A percentile compares a stretch with the other conserved stretches of the same genome.
These are phyloP conservation scores for Hipposideros armiger DNA, from an alignment of 2,113 vertebrate genomes.

Conservation along the genomic window DNA sequence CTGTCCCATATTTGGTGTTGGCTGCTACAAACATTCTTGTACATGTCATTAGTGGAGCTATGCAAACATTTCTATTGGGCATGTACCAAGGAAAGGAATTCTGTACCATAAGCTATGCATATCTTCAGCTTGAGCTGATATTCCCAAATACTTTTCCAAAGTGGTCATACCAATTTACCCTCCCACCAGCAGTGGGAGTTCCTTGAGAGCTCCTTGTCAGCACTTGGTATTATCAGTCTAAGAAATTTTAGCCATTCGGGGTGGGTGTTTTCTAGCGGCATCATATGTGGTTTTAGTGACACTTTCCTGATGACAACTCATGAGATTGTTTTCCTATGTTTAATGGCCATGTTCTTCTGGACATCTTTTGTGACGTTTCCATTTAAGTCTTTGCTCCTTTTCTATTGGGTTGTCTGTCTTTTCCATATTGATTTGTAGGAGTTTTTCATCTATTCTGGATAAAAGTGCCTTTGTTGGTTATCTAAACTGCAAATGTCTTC, in stretches of 20 bases:
- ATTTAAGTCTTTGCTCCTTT: neutral
- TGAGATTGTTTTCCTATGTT: neutral
- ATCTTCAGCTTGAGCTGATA: neutral
- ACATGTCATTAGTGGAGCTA: neutral
- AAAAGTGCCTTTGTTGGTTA: neutral
- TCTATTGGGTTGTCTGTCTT: neutral
- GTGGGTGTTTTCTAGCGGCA: neutral
- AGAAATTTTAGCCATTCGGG: neutral
- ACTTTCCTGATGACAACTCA: neutral
- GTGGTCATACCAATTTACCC: neutral
- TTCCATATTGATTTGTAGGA: neutral
- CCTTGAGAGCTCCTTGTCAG: neutral
- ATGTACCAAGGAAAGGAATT: neutral
- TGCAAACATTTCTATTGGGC: neutral
- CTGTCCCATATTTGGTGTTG: neutral
- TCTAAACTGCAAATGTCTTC: neutral
- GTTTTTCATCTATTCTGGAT: neutral
- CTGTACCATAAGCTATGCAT: neutral
- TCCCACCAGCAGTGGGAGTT: neutral
- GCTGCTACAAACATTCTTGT: neutral
- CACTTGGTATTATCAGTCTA: neutral
- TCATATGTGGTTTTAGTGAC: neutral
- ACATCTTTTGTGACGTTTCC: neutral
- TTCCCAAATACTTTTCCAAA: neutral
- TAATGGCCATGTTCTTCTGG: neutral